phyloP scores from a whole-genome alignment of 2,797 vertebrate species.

The Hydrocynus forskahlii region DNA sequence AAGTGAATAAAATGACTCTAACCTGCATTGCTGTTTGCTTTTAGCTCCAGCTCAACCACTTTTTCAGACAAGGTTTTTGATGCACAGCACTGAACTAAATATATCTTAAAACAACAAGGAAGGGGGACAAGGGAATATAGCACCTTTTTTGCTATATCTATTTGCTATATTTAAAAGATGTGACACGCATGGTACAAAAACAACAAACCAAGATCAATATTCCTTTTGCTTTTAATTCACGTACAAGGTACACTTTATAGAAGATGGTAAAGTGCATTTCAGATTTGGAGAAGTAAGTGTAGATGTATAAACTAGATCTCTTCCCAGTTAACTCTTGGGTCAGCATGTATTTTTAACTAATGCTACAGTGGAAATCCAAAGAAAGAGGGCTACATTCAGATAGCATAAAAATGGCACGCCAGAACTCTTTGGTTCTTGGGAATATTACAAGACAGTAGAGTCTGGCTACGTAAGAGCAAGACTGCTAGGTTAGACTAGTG shows the following conservation, averaged over 20 bases:
- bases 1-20: conserved; percentile 64
- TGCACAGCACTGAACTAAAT: too few relatives aligned
- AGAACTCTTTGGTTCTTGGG: not conserved
- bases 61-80: not conserved
- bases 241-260: conserved; percentile 72
- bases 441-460: not conserved
- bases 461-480: not conserved
- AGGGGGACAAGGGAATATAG: not conserved
- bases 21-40: conserved; percentile 44
- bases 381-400: conserved; percentile 35
- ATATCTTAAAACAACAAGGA: not conserved
- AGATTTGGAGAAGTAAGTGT: conserved; percentile 34
- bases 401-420: conserved; percentile 8
- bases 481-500: not conserved
- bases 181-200: not conserved
- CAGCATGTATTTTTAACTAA: conserved; percentile 15
- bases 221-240: conserved; percentile 68
- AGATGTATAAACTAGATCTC: conserved; percentile 17
- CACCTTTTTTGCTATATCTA: too few relatives aligned
- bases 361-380: conserved; percentile 29
- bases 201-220: conserved; percentile 8
- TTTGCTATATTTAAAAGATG: too few relatives aligned
- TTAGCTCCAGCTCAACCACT: not conserved
- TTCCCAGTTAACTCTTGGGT: not conserved
- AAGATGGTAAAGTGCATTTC: conserved; percentile 74